A percentile compares a stretch with the other conserved stretches of the same genome.
Conservation (phyloP, 2,113 vertebrate genomes). For the Engystomops pustulosus region DNA sequence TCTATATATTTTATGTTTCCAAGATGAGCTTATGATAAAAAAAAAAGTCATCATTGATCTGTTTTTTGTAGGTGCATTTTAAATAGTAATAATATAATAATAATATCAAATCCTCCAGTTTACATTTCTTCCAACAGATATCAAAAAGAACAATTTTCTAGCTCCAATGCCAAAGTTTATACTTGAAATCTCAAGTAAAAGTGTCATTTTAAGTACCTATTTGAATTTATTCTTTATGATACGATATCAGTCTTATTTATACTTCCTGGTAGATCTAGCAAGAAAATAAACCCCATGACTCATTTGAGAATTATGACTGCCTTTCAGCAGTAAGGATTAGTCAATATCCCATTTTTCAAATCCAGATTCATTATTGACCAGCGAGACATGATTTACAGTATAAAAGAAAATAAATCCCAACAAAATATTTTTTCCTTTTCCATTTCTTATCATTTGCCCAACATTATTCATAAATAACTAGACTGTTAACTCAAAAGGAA, state of each 20-base stretch:
- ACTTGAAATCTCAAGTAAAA: constrained; percentile 26
- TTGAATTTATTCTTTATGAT: constrained; percentile 55
- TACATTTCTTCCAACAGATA: not conserved
- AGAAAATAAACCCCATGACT: constrained; percentile 58
- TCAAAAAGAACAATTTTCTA: not conserved
- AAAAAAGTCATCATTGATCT: no score
- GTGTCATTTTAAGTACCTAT: constrained; percentile 48
- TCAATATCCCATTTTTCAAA: constrained; percentile 61
- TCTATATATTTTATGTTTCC: no score
- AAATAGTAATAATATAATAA: not conserved
- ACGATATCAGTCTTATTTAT: constrained; percentile 56
- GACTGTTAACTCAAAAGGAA: constrained; percentile 40
- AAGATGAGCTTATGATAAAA: no score
- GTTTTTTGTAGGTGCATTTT: no score
- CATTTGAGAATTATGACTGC: constrained; percentile 61
- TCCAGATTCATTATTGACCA: constrained; percentile 58
- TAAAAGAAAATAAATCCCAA: constrained; percentile 45
- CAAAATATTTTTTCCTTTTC: constrained; percentile 43
- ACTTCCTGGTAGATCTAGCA: constrained; percentile 53
- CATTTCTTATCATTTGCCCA: constrained; percentile 34
- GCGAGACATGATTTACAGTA: constrained; percentile 50
- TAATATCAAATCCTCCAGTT: not conserved
- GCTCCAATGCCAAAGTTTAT: not conserved
- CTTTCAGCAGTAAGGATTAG: constrained; percentile 58
- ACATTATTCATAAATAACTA: constrained; percentile 56